Base-by-base conservation (phyloP, 2,888 invertebrate species). In the Hyalella azteca region DNA sequence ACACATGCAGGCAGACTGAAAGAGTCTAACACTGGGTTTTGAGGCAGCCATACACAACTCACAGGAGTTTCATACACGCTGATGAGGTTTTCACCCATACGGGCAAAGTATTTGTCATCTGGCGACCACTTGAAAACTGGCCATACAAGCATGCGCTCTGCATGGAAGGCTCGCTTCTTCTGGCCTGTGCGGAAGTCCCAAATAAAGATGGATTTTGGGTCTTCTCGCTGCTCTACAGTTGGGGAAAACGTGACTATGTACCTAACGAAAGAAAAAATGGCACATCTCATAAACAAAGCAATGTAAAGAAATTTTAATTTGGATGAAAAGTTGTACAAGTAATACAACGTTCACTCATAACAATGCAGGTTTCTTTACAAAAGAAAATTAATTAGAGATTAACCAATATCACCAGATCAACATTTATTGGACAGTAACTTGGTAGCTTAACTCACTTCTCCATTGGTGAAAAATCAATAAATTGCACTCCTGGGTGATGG, bases 71-170 rank as follows among this genome's bases (percentile, higher is more conserved):
- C 97, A 87, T 97, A 98, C 19, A 99, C 94, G 85, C 95, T 95
- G 45, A 99, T 91, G 41, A 93, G 89, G 75, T 75, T 45, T 19
- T 81, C 79, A 0, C 93, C 93, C 87, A 97, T 92, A 81, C 95
- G 91, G 0, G 97, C 98, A 86, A 98, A 96, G 89, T 93, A 98
- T 87, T 93, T 93, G 87, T 98, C 98, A 88, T 98, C 97, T 87
- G 94, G 93, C 79, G 96, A 97, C 98, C 98, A 98, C 86, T 97
- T 95, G 91, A 98, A 96, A 85, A 97, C 94, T 0, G 97, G 97
- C 94, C 97, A 95, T 0, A 94, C 88, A 73, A 89, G 87, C 19
- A 85, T 85, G 81, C 93, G 93, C 78, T 96, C 95, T 0, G 94
- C 93, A 79, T 92, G 92, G 88, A 98, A 98, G 2, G 94, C 93